Evolutionary conservation across 2,797 vertebrate genomes (phyloP).

Genomic region (Artibeus jamaicensis): DNA sequence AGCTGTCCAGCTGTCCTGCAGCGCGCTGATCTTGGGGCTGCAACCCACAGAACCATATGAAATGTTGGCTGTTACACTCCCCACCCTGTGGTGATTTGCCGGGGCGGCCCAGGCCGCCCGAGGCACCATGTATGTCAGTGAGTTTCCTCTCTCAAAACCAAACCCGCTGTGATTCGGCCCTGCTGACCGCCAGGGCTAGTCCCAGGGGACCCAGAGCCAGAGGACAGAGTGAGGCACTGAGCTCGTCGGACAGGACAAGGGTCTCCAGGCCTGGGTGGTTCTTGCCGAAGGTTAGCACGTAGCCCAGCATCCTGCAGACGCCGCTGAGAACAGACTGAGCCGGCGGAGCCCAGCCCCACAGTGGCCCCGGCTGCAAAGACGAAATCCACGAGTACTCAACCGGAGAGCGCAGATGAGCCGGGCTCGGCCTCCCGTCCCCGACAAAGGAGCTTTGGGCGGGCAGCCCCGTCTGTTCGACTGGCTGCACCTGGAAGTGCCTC

Average conservation of each 20-base stretch:
- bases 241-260: neutral
- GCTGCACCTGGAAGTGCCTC: neutral
- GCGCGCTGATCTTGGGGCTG: accelerated
- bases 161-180: accelerated
- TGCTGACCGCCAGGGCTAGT: neutral
- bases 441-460: neutral
- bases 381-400: neutral
- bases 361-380: neutral
- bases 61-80: neutral
- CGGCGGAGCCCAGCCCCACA: accelerated
- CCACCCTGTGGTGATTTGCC: accelerated
- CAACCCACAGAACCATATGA: neutral
- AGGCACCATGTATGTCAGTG: neutral
- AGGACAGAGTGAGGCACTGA: neutral
- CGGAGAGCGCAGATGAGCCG: neutral
- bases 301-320: neutral
- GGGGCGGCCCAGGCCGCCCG: accelerated
- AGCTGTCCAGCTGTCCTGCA: accelerated
- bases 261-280: neutral
- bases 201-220: neutral
- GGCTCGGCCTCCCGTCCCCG: neutral
- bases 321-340: neutral
- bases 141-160: neutral
- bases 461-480: neutral
- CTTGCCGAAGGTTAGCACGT: neutral